Evolutionary conservation across 2,113 vertebrate genomes (phyloP), one percentile per base, ranked within the genome.

Genomic region (Corythoichthys intestinalis): DNA sequence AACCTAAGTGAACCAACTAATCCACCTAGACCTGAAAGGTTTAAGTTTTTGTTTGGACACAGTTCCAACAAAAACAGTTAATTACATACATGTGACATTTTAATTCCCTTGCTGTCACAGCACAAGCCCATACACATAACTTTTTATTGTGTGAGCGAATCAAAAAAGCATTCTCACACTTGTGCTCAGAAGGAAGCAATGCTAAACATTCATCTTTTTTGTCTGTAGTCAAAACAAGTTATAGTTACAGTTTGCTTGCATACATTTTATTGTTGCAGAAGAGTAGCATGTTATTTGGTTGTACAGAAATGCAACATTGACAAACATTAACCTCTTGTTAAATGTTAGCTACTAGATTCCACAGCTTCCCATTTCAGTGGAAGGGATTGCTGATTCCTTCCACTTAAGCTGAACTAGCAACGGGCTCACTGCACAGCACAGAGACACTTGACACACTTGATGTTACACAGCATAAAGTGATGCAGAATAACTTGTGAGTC

Each of bases 381-480:
- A 67, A 64, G 65, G 48, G 39, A 62, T 68, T 38, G 38, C 72
- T 48, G 71, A 70, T 67, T 83, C 28, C 14, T 66, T 74, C 69
- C 49, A 70, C 79, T 78, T 68, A 61, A 61, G 69, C 73, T 75
- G 76, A 85, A 82, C 79, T 74, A 79, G 75, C 71, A 69, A 71
- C 69, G 64, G 62, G 72, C 70, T 63, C 69, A 65, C 69, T 48
- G 54, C 17, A 50, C 61, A 34, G 64, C 66, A 38, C 50, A 39
- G 68, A 83, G 64, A 69, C 48, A 58, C 72, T 76, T 82, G 78
- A 71, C 82, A 76, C 71, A 65, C 67, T 64, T 5, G 0, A 61
- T 20, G 56, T 62, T 73, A 53, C n/a, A 54, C 66, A 41, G 47
- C 48, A 20, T n/a, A 10, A 44, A 4, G 4, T 46, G 77, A 80